These are phyloP conservation scores for Plecotus auritus DNA, from an alignment of 2,113 vertebrate species.

Conservation along the genomic window DNA sequence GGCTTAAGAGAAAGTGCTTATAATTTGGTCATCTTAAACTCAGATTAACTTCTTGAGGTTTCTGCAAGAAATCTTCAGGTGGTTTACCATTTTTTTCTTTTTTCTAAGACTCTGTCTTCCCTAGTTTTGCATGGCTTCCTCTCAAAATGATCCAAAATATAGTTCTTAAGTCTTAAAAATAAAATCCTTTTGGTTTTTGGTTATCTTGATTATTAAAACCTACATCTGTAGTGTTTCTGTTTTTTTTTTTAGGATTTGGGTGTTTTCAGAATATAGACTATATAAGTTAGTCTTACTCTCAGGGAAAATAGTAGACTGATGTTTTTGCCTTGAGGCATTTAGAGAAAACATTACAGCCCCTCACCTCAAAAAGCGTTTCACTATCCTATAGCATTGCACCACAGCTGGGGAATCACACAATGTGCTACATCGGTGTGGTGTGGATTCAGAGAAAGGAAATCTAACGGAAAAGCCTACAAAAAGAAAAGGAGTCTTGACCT, in stretches of 20 bases:
- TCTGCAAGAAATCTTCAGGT: neutral
- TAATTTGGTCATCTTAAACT: neutral
- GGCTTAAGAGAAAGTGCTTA: neutral
- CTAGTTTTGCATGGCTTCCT: neutral
- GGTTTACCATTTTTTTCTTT: slow-evolving; percentile 7
- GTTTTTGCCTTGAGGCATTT: neutral
- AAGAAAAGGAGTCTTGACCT: neutral
- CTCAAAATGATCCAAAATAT: slow-evolving; percentile 4
- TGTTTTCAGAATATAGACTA: neutral
- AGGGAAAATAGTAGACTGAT: slow-evolving; percentile 22
- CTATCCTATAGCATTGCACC: neutral
- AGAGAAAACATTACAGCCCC: neutral
- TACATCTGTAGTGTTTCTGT: neutral
- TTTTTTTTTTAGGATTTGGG: neutral
- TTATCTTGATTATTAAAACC: slow-evolving; percentile 1
- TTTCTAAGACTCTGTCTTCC: neutral
- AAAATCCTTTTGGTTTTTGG: slow-evolving; percentile 23
- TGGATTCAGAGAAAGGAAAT: neutral
- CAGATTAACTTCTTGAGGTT: neutral
- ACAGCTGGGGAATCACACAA: neutral
- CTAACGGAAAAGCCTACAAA: neutral
- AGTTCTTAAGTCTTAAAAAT: slow-evolving; percentile 11
- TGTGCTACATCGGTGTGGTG: neutral
- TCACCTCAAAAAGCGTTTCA: neutral
- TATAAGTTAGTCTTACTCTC: neutral